Conservation (phyloP, 2,888 invertebrate species). For the Pherbina coryleti region DNA sequence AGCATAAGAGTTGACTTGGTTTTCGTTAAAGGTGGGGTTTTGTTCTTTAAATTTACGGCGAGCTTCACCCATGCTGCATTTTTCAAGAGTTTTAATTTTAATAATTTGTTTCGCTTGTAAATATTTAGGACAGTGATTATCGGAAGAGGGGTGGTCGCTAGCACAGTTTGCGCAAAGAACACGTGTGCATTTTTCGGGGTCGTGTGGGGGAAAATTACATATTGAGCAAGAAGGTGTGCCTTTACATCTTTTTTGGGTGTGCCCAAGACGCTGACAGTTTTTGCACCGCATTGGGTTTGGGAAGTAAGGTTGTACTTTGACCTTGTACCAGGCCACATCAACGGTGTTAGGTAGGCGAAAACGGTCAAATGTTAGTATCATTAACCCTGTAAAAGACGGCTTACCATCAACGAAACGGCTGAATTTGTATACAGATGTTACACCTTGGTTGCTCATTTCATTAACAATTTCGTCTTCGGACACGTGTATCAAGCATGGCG, state of each 20-base stretch:
- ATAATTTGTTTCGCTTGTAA: slow-evolving; percentile 36
- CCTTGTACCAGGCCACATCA: slow-evolving; percentile 32
- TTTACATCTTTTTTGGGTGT: slow-evolving; percentile 30
- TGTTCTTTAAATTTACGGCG: no score
- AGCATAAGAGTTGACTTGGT: no score
- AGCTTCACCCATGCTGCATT: neutral
- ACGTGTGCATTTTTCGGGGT: neutral
- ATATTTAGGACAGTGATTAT: slow-evolving; percentile 29
- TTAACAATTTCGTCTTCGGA: neutral
- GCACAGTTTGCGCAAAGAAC: slow-evolving; percentile 33
- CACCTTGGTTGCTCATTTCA: neutral
- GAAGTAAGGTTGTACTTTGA: slow-evolving; percentile 15
- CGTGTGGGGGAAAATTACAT: slow-evolving; percentile 22
- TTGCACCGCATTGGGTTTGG: slow-evolving; percentile 37
- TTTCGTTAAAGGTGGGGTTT: no score
- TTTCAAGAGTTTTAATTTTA: slow-evolving; percentile 37
- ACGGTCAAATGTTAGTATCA: neutral
- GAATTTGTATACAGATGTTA: neutral
- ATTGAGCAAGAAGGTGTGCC: slow-evolving; percentile 1
- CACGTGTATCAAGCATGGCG: neutral
- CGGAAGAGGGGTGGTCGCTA: slow-evolving; percentile 1
- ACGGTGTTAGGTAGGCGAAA: neutral
- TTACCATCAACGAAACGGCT: neutral
- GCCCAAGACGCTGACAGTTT: slow-evolving; percentile 27
- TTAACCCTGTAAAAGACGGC: neutral